Evolutionary conservation across 1,140 invertebrate genomes (phyloP).

Genomic region (Philopotamus ludificatus): DNA sequence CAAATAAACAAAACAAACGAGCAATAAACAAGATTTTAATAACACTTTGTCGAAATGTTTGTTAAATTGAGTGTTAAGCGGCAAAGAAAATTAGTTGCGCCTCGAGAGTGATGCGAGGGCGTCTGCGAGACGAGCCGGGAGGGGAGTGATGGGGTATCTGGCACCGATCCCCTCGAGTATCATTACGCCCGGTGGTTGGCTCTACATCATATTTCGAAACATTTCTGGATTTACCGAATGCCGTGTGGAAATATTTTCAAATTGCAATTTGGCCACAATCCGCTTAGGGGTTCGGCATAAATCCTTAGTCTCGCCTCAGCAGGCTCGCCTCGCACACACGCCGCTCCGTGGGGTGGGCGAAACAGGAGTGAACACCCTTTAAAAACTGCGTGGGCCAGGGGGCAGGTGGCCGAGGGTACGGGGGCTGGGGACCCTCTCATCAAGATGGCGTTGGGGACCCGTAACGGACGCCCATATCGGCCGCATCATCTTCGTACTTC

Average conservation of each 20-base stretch:
- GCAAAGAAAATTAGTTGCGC: no score
- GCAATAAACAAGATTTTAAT: no score
- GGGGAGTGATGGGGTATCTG: no score
- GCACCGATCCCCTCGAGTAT: conserved; percentile 23
- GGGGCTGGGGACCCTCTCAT: background rate
- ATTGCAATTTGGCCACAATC: conserved; percentile 42
- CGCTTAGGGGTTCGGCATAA: conserved; percentile 39
- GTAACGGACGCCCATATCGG: background rate
- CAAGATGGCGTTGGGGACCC: background rate
- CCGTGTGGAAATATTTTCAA: conserved; percentile 41
- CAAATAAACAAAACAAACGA: no score
- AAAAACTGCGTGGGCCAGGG: background rate
- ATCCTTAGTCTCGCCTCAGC: conserved; percentile 18
- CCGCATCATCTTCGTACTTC: background rate
- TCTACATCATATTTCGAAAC: conserved; percentile 8
- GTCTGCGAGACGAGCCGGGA: no score
- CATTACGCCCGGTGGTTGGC: background rate
- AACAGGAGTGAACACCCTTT: background rate
- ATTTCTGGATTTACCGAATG: conserved; percentile 26
- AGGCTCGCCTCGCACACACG: background rate
- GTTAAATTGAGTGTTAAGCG: no score
- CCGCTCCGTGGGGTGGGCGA: background rate
- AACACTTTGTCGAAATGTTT: no score
- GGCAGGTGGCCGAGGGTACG: background rate
- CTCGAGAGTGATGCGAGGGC: no score